Base-by-base conservation (phyloP, 1,140 invertebrate genomes). In the Drosophila albomicans region DNA sequence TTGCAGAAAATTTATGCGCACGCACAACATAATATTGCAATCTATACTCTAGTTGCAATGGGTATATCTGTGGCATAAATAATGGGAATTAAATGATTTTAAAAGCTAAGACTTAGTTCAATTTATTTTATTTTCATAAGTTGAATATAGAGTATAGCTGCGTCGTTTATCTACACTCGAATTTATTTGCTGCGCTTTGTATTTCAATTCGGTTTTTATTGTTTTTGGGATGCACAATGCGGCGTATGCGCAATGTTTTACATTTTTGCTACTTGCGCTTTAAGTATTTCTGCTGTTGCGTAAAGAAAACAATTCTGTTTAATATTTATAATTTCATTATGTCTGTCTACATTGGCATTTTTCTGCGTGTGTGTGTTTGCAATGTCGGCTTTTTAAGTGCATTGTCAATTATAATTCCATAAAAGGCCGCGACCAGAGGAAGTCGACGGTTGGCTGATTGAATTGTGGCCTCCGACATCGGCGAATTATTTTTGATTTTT, bases 261-360 rank as follows among this genome's bases (percentile, higher is more conserved):
- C 56, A 52, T 67, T 61, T 48, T 58, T 25, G 46, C 57, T 43
- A 57, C 46, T 78, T 72, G 63, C 58, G 73, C 56, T 79, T 28
- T 38, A 79, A 82, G 59, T 68, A n/a, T 52, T 65, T 58, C 41
- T 52, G 59, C 45, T 75, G 66, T 70, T 86, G 79, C 64, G 67
- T 63, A 79, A 82, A 61, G 72, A 76, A 63, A 76, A 71, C 63
- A 68, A 71, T 45, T 68, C 28, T 32, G 43, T 77, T 68, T 57
- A 74, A 78, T 80, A 80, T 84, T 80, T 88, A 80, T 88, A 75
- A 87, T 88, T 80, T 67, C 61, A 79, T 82, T 79, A 79, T 75
- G 64, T 25, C 52, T 56, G 54, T 65, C 74, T 73, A 54, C 58
- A 32, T 71, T 72, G 72, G 52, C 72, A 64, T 54, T 69, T 68